Evolutionary conservation across 2,888 invertebrate species (phyloP), one percentile per base, ranked within the genome.

Genomic region (Apomyelois bistriatella): DNA sequence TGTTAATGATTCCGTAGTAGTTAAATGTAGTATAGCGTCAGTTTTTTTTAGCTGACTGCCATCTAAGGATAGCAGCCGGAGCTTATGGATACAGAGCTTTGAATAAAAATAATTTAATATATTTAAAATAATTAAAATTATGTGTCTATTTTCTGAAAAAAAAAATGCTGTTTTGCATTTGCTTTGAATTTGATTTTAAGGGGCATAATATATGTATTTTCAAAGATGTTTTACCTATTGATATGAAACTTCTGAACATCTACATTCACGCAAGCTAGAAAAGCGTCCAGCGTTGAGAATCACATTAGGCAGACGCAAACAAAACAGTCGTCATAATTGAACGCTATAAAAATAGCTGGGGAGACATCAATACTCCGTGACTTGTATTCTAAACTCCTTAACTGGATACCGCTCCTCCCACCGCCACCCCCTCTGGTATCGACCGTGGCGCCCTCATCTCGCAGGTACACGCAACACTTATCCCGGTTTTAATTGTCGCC

Each of bases 401-500:
- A 81, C 82, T 79, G 79, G 81, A 81, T 82, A 77, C 72, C 75
- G 66, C 67, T 67, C 67, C 70, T 73, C 70, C 68, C 61, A 66
- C 60, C 59, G 64, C 68, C 67, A 65, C 62, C 66, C 73, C 61
- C 69, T 79, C 82, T 74, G 71, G 70, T 88, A 88, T 88, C 88
- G 88, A 88, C 87, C 87, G 86, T 75, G 71, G 80, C 85, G 82
- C 80, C 81, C 85, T 86, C 87, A 86, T 88, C 87, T 83, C 87
- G 74, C 87, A 87, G 87, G 89, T 87, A 87, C 76, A 87, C 85
- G 83, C 85, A 87, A 86, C 85, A 87, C 87, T 89, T 87, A 86
- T 88, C 88, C 86, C 82, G 78, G 83, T 84, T 87, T 87, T 88
- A 88, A 88, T 89, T 89, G 89, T 87, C 87, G 85, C 85, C 82